Conservation (phyloP, 2,888 invertebrate species). For the Macrosiphum euphorbiae region DNA sequence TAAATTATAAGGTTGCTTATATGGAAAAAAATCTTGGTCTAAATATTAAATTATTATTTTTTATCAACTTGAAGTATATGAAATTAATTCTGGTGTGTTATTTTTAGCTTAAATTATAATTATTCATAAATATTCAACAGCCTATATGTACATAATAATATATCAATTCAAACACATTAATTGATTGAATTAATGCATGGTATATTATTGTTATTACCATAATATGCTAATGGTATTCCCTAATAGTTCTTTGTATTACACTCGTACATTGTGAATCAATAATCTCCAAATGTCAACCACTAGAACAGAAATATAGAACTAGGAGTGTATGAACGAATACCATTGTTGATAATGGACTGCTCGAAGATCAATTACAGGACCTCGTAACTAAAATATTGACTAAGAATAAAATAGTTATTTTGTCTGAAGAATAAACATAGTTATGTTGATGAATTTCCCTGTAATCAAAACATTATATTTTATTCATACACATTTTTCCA, state of each 20-base stretch:
- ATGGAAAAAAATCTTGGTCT: not conserved
- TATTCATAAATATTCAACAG: not conserved
- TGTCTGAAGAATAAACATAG: not conserved
- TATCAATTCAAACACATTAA: not conserved
- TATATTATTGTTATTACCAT: not conserved
- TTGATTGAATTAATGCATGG: not conserved
- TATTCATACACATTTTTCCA: not conserved
- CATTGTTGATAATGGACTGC: not conserved
- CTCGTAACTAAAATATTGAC: not conserved
- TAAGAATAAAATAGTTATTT: not conserved
- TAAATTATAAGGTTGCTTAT: not conserved
- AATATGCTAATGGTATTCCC: not conserved
- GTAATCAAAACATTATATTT: not conserved
- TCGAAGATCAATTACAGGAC: not conserved
- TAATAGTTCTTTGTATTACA: not conserved
- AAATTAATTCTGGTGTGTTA: not conserved
- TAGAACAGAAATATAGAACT: not conserved
- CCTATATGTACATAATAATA: not conserved
- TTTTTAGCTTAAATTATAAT: not conserved
- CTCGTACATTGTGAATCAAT: not conserved
- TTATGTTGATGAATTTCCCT: not conserved
- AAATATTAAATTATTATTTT: not conserved
- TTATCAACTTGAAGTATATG: not conserved
- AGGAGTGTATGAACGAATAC: not conserved
- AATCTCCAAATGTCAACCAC: not conserved